phyloP scores from a whole-genome alignment of 2,113 vertebrate genomes.

The Gopherus evgoodei region DNA sequence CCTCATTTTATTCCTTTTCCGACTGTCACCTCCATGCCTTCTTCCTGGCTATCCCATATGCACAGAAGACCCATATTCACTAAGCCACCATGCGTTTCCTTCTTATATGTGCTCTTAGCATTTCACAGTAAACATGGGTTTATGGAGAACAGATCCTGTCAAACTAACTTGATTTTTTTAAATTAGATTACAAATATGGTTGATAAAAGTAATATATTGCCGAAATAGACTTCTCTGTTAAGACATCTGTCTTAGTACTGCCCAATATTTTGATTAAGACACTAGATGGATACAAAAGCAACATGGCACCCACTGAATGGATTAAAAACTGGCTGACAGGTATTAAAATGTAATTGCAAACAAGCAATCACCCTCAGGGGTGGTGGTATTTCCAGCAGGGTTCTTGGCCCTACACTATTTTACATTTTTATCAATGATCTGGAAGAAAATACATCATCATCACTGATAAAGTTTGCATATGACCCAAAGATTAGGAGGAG shows the following conservation, averaged over 20 bases:
- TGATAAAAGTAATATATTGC: neutral
- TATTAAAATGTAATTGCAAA: neutral
- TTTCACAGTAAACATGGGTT: neutral
- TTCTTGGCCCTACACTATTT: neutral
- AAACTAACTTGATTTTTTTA: accelerated
- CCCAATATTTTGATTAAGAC: neutral
- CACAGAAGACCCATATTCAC: neutral
- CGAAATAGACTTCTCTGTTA: neutral
- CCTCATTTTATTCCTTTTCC: neutral
- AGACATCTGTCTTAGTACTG: neutral
- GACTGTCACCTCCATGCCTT: neutral
- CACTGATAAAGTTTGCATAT: too few relatives aligned
- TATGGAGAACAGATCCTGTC: neutral
- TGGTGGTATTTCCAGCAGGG: neutral
- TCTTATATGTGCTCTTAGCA: neutral
- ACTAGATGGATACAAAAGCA: neutral
- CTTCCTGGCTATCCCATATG: neutral
- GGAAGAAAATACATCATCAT: too few relatives aligned
- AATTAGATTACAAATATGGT: neutral
- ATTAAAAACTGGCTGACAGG: neutral
- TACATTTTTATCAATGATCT: too few relatives aligned
- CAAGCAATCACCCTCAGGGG: neutral
- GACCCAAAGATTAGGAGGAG: too few relatives aligned
- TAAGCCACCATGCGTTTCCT: accelerated
- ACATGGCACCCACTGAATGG: neutral